phyloP scores from a whole-genome alignment of 2,113 vertebrate genomes.

The Vidua chalybeata region DNA sequence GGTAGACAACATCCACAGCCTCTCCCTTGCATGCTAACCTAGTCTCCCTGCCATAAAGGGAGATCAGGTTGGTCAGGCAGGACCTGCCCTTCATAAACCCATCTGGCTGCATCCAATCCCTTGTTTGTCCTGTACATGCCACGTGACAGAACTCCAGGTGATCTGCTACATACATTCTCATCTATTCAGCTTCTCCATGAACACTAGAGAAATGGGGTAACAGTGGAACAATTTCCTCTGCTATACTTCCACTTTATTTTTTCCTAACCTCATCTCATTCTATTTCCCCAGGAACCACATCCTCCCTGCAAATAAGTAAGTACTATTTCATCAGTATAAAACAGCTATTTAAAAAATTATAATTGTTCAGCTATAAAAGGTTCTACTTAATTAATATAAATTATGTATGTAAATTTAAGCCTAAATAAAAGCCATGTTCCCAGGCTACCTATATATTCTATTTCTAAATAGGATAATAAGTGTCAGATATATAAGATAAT shows the following conservation, averaged over 20 bases:
- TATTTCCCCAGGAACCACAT: not conserved
- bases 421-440: not conserved
- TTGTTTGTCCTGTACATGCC: not conserved
- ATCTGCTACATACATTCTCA: not conserved
- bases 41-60: not conserved
- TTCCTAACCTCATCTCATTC: not conserved
- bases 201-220: not conserved
- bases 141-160: accelerated
- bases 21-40: accelerated
- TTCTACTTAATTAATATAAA: not conserved
- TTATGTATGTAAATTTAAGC: not conserved
- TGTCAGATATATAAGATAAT: not conserved
- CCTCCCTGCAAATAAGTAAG: not conserved
- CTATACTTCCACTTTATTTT: not conserved
- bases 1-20: not conserved
- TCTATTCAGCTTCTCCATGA: not conserved
- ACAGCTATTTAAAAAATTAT: not conserved
- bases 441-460: not conserved
- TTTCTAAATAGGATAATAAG: not conserved
- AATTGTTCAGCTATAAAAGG: not conserved
- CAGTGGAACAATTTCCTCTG: not conserved
- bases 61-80: not conserved
- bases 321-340: not conserved
- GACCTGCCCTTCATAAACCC: not conserved
- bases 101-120: not conserved